A percentile compares a stretch with the other conserved stretches of the same genome.
phyloP scores from a whole-genome alignment of 2,113 vertebrate genomes.

The Casuarius casuarius region DNA sequence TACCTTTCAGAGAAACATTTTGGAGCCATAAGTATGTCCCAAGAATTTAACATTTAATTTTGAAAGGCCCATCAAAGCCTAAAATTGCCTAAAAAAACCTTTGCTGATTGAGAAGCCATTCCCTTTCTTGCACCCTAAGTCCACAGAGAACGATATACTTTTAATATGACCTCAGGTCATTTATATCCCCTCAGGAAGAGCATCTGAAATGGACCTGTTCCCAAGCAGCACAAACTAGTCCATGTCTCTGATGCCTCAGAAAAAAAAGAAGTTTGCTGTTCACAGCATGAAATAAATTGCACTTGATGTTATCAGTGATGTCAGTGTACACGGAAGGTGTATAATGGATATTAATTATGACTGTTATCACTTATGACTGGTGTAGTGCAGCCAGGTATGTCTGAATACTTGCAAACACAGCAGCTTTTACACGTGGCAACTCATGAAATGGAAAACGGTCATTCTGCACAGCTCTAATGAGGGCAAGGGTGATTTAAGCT shows the following conservation, averaged over 20 bases:
- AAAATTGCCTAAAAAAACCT: background rate
- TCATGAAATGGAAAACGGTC: slow-evolving; percentile 71
- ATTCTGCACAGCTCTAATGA: slow-evolving; percentile 67
- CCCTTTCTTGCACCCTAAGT: background rate
- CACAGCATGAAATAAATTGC: slow-evolving; percentile 35
- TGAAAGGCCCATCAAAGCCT: background rate
- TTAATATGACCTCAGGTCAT: background rate
- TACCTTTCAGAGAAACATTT: background rate
- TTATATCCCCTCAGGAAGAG: background rate
- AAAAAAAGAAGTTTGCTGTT: background rate
- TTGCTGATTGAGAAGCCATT: background rate
- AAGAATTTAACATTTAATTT: background rate
- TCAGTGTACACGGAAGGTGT: slow-evolving; percentile 57
- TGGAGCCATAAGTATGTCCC: background rate
- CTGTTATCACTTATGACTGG: slow-evolving; percentile 64
- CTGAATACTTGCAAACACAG: slow-evolving; percentile 67
- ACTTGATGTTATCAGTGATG: slow-evolving; percentile 61
- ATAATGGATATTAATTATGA: slow-evolving; percentile 74
- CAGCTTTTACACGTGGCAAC: slow-evolving; percentile 68
- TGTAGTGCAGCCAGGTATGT: slow-evolving; percentile 58
- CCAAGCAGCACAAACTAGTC: background rate
- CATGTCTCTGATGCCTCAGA: background rate
- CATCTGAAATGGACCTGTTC: background rate
- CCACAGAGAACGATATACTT: background rate
- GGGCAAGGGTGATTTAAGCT: slow-evolving; percentile 72